Percentiles rank a stretch among this genome's conserved stretches.
Evolutionary conservation across 1,140 invertebrate genomes (phyloP).

Genomic region (Drosophila guanche): DNA sequence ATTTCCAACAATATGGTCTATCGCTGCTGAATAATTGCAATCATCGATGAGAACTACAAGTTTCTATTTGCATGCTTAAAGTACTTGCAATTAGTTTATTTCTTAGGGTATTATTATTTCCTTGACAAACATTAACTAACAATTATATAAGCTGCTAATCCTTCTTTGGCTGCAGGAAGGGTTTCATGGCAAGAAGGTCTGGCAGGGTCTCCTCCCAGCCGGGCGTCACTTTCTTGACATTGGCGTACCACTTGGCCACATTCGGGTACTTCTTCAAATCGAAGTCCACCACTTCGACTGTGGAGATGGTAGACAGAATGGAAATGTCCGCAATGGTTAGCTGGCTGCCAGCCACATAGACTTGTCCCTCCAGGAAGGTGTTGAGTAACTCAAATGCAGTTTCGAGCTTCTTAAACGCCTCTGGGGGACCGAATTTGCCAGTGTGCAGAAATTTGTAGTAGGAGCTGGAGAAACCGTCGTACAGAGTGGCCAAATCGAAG

Average conservation of each 20-base stretch:
- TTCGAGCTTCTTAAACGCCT: constrained; percentile 38
- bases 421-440: constrained; percentile 12
- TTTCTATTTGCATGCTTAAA: too few relatives aligned
- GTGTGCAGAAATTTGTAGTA: constrained; percentile 47
- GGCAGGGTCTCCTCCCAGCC: constrained; percentile 46
- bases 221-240: constrained; percentile 42
- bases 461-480: constrained; percentile 84
- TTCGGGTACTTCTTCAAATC: constrained; percentile 52
- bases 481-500: constrained; percentile 89
- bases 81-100: too few relatives aligned
- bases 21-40: too few relatives aligned
- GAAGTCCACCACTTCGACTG: constrained; percentile 25
- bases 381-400: constrained; percentile 36
- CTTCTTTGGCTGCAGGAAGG: too few relatives aligned
- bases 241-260: constrained; percentile 46
- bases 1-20: too few relatives aligned
- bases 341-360: constrained; percentile 45
- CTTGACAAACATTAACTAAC: too few relatives aligned
- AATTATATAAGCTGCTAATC: too few relatives aligned
- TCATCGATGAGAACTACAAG: too few relatives aligned
- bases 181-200: too few relatives aligned
- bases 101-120: too few relatives aligned
- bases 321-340: constrained; percentile 53
- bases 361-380: constrained; percentile 42
- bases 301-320: constrained; percentile 46